Percentiles rank a stretch among this genome's conserved stretches.
These are phyloP conservation scores for Leiothrix lutea DNA, from an alignment of 2,113 vertebrate species.

Conservation along the genomic window DNA sequence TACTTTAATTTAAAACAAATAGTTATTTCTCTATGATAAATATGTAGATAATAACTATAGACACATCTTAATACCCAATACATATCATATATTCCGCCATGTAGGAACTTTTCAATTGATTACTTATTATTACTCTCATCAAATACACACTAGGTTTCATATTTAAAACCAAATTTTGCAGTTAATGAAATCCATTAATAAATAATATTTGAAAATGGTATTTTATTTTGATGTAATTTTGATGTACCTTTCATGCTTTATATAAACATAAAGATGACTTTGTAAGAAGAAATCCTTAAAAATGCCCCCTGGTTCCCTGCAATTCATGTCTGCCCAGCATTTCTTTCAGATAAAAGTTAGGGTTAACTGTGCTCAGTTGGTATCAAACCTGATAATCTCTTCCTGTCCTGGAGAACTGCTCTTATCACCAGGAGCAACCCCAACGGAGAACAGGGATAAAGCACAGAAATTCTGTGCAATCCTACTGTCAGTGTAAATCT, in stretches of 20 bases:
- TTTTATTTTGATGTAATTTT: neutral
- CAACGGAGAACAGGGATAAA: neutral
- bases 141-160: neutral
- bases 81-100: neutral
- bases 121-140: neutral
- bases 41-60: neutral
- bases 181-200: neutral
- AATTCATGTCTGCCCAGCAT: neutral
- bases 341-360: neutral
- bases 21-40: neutral
- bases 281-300: neutral
- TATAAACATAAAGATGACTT: neutral
- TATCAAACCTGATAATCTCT: conserved; percentile 25
- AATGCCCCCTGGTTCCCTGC: neutral
- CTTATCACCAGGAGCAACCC: neutral
- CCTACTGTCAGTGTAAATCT: neutral
- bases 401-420: neutral
- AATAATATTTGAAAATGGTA: neutral
- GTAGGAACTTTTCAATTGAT: neutral
- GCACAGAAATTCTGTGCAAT: neutral
- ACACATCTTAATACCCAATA: neutral
- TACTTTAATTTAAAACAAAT: neutral
- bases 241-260: neutral
- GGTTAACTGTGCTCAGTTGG: neutral
- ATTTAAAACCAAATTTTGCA: neutral